Evolutionary conservation across 1,140 invertebrate species (phyloP), one percentile per base, ranked within the genome.

Genomic region (Lutraria rhynchaena): DNA sequence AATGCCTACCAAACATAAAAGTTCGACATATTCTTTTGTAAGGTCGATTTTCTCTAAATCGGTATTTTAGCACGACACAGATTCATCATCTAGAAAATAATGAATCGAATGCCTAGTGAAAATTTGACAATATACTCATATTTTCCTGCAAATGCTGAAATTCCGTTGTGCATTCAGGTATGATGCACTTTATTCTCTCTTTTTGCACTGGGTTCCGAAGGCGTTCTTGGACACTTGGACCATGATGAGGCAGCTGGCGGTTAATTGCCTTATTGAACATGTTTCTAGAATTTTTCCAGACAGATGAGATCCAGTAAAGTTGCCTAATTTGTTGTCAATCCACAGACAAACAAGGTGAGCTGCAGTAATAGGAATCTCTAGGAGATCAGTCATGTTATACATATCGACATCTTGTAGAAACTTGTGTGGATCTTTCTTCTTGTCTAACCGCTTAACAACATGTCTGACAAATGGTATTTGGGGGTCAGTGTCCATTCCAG

Each of bases 341-440:
- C 57, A 60, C 3, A 60, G 57, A 35, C 57, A 60, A 35, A 60
- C 22, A 17, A 60, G 57, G 37, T 60, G 57, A 2, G 57, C 37
- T 24, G 57, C 37, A 33, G 37, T 33, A 35, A 35, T 33, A 37
- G 60, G 60, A 37, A 60, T 19, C 33, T 60, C n/a, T 33, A 60
- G 37, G 13, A 60, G 57, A 35, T 60, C 57, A 1, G 33, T 33
- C 11, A 60, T 13, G 4, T 60, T 60, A 24, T 27, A 35, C n/a
- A 35, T n/a, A 35, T 33, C 60, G 5, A 63, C 35, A 63, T 29
- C 57, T 35, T 60, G 4, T 4, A 60, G 7, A 33, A 60, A 60
- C 22, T 4, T 19, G 2, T 2, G 15, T 35, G 57, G 27, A 60
- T 60, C 57, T 60, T 60, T 60, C 37, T 60, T 60, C 5, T 60